Base-by-base conservation (phyloP, 2,888 invertebrate species). In the Euphydryas editha region DNA sequence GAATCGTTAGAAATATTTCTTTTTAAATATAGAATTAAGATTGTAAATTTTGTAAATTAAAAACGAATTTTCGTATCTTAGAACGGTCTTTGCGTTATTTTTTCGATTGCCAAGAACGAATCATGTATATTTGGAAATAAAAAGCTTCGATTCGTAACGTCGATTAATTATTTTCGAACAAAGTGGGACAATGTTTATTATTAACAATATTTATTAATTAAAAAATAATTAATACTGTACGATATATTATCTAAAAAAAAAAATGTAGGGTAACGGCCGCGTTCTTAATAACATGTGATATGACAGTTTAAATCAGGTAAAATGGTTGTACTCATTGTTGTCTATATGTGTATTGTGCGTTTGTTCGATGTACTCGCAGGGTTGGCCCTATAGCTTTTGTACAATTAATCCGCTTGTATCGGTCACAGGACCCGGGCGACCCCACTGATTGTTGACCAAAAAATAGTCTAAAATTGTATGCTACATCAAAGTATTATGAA, bases 231-330 rank as follows among this genome's bases (percentile, higher is more conserved):
- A 15, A 49, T 47, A 24, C 49, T 62, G 51, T 62, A 68, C 59
- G 18, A 57, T 42, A 20, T 21, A 21, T 57, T 39, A 57, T 42
- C 42, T 20, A 56, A 39, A 37, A 11, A 36, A 36, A 36, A 39
- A n/a, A 44, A 44, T n/a, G 3, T 44, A 15, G 15, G 58, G 55
- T n/a, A 62, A 66, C 79, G 85, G 85, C 83, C 84, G 77, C 75
- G 75, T 71, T 83, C 83, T 84, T 84, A 72, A 68, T 66, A 69
- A 75, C 70, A 73, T 78, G 78, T 79, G 80, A 80, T 79, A 76
- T 74, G 68, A 69, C 72, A 71, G 62, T 72, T 75, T 68, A 69
- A 54, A 68, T 78, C 78, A 76, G 74, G 75, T 75, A 68, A 69
- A 60, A 76, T 72, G 76, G 76, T 77, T 77, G 76, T 77, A 75